Conservation (phyloP, 2,113 vertebrate genomes). For the Callithrix jacchus region DNA sequence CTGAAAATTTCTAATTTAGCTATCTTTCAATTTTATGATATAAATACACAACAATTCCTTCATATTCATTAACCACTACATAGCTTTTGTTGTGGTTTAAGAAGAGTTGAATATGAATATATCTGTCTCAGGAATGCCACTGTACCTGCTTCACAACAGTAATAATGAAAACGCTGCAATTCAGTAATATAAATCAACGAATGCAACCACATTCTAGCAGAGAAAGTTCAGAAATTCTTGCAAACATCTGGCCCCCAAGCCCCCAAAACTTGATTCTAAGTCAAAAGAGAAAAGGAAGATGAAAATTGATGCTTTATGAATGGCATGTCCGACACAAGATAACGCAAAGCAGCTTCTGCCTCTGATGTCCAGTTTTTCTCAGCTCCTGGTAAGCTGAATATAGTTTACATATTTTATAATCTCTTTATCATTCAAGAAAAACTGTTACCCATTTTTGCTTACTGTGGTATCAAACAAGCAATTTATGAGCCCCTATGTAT, state of each 20-base stretch:
- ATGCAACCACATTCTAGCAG: background rate
- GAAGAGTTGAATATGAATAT: background rate
- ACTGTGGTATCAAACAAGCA: conserved; percentile 17
- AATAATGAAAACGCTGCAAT: background rate
- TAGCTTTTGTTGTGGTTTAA: background rate
- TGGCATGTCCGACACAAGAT: background rate
- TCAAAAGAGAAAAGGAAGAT: background rate
- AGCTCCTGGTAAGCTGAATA: background rate
- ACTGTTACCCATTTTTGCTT: background rate
- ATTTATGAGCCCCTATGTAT: background rate
- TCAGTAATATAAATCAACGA: background rate
- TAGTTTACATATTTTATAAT: conserved; percentile 20
- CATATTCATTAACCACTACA: background rate
- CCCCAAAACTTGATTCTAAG: conserved; percentile 24
- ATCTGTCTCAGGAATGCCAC: background rate
- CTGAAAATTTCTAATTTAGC: background rate
- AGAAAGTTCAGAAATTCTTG: background rate
- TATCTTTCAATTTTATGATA: background rate
- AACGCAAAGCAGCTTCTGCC: background rate
- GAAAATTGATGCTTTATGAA: background rate
- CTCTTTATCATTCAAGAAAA: conserved; percentile 32
- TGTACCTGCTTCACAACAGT: background rate
- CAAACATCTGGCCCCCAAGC: background rate
- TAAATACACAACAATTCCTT: background rate
- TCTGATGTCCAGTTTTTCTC: background rate